Conservation (phyloP, 2,888 invertebrate genomes). For the Esperia sulphurella region DNA sequence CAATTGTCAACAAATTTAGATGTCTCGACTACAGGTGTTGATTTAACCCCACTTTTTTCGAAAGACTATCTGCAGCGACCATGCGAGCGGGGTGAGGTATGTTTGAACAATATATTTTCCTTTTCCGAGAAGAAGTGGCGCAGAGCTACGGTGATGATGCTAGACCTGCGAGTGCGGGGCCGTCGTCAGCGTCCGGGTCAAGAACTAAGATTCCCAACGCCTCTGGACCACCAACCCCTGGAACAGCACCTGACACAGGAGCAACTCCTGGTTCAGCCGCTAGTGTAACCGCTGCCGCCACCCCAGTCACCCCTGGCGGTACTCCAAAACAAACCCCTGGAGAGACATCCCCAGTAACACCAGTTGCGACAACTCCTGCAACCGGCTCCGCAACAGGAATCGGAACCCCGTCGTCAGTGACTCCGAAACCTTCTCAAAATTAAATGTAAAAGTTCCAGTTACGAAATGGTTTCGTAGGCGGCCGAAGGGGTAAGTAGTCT, state of each 20-base stretch:
- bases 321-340: neutral
- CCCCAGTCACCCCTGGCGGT: neutral
- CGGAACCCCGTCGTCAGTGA: slow-evolving; percentile 7
- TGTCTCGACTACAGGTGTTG: neutral
- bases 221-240: neutral
- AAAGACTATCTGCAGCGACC: slow-evolving; percentile 10
- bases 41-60: slow-evolving; percentile 33
- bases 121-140: slow-evolving; percentile 54
- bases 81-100: slow-evolving; percentile 2
- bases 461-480: too few species aligned
- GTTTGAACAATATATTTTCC: slow-evolving; percentile 15
- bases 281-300: neutral
- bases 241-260: neutral
- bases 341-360: neutral
- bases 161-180: neutral
- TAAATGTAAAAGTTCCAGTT: too few species aligned
- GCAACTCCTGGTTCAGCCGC: neutral
- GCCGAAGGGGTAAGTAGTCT: too few species aligned
- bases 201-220: neutral
- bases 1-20: slow-evolving; percentile 37
- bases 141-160: slow-evolving; percentile 29
- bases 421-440: neutral
- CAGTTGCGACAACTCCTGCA: neutral
- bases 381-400: neutral
- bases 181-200: neutral